Evolutionary conservation across 1,140 invertebrate genomes (phyloP).

Genomic region (Drosophila simulans): DNA sequence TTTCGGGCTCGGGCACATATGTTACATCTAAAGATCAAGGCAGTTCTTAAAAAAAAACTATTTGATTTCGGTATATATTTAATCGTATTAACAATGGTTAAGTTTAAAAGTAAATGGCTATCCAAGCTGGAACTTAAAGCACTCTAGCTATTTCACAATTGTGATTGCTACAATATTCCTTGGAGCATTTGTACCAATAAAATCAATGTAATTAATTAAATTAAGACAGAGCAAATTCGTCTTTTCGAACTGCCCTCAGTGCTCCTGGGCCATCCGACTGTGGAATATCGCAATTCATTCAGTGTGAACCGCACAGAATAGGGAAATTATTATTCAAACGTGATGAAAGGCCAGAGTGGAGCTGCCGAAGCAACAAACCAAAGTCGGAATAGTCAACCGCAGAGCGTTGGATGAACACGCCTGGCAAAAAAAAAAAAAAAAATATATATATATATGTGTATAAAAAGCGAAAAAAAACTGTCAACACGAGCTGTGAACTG

Average conservation of each 20-base stretch:
- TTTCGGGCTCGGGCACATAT: too few species aligned
- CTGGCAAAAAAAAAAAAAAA: conserved; percentile 4
- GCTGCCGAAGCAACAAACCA: conserved; percentile 7
- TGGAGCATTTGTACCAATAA: too few species aligned
- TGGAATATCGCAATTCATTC: conserved; percentile 20
- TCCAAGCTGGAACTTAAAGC: too few species aligned
- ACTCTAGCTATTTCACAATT: too few species aligned
- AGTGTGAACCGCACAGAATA: conserved; percentile 20
- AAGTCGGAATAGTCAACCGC: conserved; percentile 63
- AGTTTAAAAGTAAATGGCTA: too few species aligned
- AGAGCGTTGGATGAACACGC: conserved; percentile 37
- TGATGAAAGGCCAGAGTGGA: conserved; percentile 18
- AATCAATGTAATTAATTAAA: conserved; percentile 4
- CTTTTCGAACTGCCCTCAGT: neutral
- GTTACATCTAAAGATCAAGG: too few species aligned
- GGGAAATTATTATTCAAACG: conserved; percentile 27
- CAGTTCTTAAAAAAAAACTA: too few species aligned
- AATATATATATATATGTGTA: neutral
- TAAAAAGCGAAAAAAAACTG: conserved; percentile 1
- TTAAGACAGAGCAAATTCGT: neutral
- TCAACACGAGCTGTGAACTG: conserved; percentile 9
- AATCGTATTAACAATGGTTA: too few species aligned
- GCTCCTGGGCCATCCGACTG: conserved; percentile 4
- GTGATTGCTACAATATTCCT: neutral
- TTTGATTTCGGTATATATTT: too few species aligned